Base-by-base conservation (phyloP, 2,888 invertebrate species). In the Nebria salina region DNA sequence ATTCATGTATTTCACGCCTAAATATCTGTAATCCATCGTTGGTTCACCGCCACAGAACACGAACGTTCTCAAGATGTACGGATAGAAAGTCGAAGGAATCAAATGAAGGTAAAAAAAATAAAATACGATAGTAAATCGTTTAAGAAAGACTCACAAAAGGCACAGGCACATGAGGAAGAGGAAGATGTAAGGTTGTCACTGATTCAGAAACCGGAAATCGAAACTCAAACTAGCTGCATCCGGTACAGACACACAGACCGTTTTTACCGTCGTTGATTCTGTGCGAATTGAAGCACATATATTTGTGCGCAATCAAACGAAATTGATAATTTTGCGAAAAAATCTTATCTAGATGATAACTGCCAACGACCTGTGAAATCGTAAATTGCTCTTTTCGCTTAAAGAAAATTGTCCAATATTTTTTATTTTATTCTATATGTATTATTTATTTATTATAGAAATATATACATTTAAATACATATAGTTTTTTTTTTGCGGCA, bases 1-100 rank as follows among this genome's bases (percentile, higher is more conserved):
- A 54, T 54, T 54, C 54, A 54, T 54, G 54, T 54, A 54, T 54
- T 54, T 54, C 54, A 54, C 54, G 54, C 54, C 54, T 54, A 54
- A 54, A 54, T 54, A 54, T 54, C 54, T 13, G 54, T 54, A 54
- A 54, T 54, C 11, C 13, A 54, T 54, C 54, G 54, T 13, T 5
- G 4, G 8, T 13, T 54, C 8, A 54, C 11, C 54, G 54, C 11
- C 13, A 54, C 54, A 54, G 54, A 54, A 54, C 54, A 54, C 54
- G 54, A 54, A 54, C 13, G 11, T 54, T 54, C 54, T 11, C 54
- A 54, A 13, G 8, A 11, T 54, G 54, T 11, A 54, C 7, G 54
- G 54, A 54, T 54, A 54, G 54, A 54, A 54, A 54, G 54, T 54
- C 54, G 54, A 54, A 2, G 54, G 54, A 54, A 11, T 54, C 11